Evolutionary conservation across 2,113 vertebrate genomes (phyloP), one percentile per base, ranked within the genome.

Genomic region (Bambusicola thoracicus): DNA sequence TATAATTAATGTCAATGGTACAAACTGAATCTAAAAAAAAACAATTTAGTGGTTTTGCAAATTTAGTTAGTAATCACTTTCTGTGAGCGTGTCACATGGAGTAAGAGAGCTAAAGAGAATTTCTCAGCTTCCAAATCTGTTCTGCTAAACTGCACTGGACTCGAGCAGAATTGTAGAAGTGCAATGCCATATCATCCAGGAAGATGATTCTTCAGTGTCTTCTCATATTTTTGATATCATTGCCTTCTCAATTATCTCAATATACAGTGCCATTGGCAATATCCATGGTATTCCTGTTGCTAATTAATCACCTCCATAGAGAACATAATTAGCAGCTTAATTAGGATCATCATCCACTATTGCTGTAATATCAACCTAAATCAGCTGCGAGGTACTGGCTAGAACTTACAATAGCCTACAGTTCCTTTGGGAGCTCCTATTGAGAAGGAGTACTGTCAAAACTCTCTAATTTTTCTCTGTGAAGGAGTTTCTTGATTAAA

Each of bases 281-380:
- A 89, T 84, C 70, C 76, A 93, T 79, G 81, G 85, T 95, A 87
- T 91, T 94, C 90, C 84, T 94, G 89, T 95, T 98, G 94, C 92
- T 98, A 97, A 97, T 98, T 98, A 97, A 97, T 98, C 97, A 97
- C 94, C 97, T 98, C 97, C 95, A 95, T 90, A 95, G 97, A 97
- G 96, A 97, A 96, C 95, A 96, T 98, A 98, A 98, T 98, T 98
- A 98, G 96, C 92, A 96, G 91, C 97, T 98, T 98, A 98, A 98
- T 98, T 98, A 98, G 97, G 95, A 98, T 97, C 97, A 98, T 97
- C 97, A 96, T 97, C 84, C 93, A 94, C 90, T 81, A 95, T 81
- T 93, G 81, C 93, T 93, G 87, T 90, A 85, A 81, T 68, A 63
- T 59, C 65, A 85, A 91, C 73, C 90, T 70, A 81, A 93, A 80